Evolutionary conservation across 2,113 vertebrate genomes (phyloP), one percentile per base, ranked within the genome.

Genomic region (Odontesthes bonariensis): DNA sequence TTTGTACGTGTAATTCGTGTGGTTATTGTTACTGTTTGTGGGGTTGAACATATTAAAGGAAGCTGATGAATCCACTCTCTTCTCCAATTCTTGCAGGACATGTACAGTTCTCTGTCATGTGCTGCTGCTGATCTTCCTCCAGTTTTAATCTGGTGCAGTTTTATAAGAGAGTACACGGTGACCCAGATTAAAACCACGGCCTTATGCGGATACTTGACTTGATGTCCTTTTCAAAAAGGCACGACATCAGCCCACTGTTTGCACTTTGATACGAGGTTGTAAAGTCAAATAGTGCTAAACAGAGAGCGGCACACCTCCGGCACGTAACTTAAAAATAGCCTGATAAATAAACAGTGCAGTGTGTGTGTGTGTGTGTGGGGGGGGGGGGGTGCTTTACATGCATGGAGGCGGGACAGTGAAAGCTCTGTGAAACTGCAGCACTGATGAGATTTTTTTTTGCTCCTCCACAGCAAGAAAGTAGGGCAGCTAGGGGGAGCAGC

Each of bases 381-480:
- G 2, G 19, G 19, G 40, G 49, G 32, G 6, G 9, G 73, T 59
- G 42, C 19, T 64, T 72, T 17, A 17, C 40, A 61, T 11, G 59
- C 22, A 44, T 42, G 40, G 27, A 60, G 40, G 47, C 33, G 19
- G 7, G 31, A 32, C 22, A 2, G 22, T 51, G 22, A 52, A 68
- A 52, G 11, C 38, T 5, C 13, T 38, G 14, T 70, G n/a, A 58
- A 73, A 44, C 32, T 53, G 72, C 47, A 4, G 38, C 64, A 74
- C 60, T 44, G 42, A 74, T 60, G 73, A 7, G 6, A 7, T 7
- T 38, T 38, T 46, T 70, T 83, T 64, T 52, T 38, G 22, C 49
- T 57, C 72, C 73, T 65, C 62, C 9, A 49, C 71, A 70, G 68
- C 6, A 23, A 33, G 72, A 81, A 89, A 90, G 76, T 88, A 88